These are phyloP conservation scores for Phrynocephalus forsythii DNA, from an alignment of 2,797 vertebrate genomes.

Conservation along the genomic window DNA sequence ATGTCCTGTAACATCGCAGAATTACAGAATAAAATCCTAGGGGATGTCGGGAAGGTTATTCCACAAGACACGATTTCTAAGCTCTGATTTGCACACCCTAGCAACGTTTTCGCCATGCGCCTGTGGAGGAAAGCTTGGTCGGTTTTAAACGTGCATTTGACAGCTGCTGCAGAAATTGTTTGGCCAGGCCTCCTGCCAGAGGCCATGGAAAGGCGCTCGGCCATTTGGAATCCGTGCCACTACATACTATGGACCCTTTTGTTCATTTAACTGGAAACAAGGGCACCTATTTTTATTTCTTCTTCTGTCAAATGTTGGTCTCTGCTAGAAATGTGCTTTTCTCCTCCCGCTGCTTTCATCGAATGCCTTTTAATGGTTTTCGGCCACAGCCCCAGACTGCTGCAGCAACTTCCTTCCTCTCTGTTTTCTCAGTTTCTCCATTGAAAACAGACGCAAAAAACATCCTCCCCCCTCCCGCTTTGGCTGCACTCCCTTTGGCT, in stretches of 20 bases:
- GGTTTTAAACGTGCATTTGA: conserved; percentile 14
- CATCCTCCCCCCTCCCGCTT: background rate
- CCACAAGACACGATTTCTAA: too few species aligned
- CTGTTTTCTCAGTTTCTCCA: background rate
- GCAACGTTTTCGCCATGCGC: background rate
- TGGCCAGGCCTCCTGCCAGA: background rate
- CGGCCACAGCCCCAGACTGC: accelerated
- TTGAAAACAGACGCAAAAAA: background rate
- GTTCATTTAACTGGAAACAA: conserved; percentile 20
- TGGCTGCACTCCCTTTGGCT: background rate
- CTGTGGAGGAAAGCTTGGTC: conserved; percentile 3
- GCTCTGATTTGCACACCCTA: background rate
- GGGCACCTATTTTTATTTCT: conserved; percentile 5
- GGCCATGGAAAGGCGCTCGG: background rate
- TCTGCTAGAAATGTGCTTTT: background rate
- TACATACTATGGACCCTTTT: conserved; percentile 5
- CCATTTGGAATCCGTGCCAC: background rate
- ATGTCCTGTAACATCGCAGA: too few species aligned
- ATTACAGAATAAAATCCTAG: too few species aligned
- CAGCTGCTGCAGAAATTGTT: background rate
- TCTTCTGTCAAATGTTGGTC: background rate
- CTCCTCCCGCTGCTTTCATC: background rate
- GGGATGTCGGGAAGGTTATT: too few species aligned
- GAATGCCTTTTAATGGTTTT: background rate
- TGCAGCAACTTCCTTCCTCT: accelerated